Evolutionary conservation across 2,888 invertebrate species (phyloP).

Genomic region (Unio pictorum): DNA sequence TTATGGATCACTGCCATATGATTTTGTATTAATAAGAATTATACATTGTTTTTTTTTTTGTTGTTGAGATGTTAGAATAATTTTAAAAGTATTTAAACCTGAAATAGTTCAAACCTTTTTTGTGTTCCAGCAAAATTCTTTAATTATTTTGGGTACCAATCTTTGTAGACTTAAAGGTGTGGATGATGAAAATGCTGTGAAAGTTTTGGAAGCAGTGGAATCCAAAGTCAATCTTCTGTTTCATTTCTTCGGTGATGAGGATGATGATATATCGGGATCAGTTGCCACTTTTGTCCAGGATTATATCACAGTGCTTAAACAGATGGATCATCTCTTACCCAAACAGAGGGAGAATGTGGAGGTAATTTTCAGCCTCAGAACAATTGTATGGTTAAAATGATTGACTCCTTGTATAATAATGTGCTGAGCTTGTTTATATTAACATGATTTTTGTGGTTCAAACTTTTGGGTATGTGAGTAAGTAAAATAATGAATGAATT

Average conservation of each 20-base stretch:
- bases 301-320: conserved; percentile 73
- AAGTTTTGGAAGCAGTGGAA: conserved; percentile 67
- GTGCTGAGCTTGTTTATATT: too few relatives aligned
- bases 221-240: conserved; percentile 73
- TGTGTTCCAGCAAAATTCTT: neutral
- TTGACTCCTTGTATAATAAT: too few relatives aligned
- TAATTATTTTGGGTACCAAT: neutral
- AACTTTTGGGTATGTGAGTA: too few relatives aligned
- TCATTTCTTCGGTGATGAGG: conserved; percentile 73
- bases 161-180: conserved; percentile 63
- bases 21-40: too few relatives aligned
- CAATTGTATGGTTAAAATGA: too few relatives aligned
- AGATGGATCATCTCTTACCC: conserved; percentile 60
- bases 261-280: conserved; percentile 74
- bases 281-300: conserved; percentile 74
- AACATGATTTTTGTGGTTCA: too few relatives aligned
- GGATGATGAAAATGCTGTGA: conserved; percentile 51
- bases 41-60: too few relatives aligned
- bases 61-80: too few relatives aligned
- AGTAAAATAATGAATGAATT: too few relatives aligned
- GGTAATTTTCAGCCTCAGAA: conserved; percentile 30
- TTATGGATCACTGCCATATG: too few relatives aligned
- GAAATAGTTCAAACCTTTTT: neutral
- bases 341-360: conserved; percentile 70
- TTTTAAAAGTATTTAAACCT: neutral